Percentiles rank a stretch among this genome's conserved stretches.
Conservation (phyloP, 2,113 vertebrate species). For the Clupea harengus region DNA sequence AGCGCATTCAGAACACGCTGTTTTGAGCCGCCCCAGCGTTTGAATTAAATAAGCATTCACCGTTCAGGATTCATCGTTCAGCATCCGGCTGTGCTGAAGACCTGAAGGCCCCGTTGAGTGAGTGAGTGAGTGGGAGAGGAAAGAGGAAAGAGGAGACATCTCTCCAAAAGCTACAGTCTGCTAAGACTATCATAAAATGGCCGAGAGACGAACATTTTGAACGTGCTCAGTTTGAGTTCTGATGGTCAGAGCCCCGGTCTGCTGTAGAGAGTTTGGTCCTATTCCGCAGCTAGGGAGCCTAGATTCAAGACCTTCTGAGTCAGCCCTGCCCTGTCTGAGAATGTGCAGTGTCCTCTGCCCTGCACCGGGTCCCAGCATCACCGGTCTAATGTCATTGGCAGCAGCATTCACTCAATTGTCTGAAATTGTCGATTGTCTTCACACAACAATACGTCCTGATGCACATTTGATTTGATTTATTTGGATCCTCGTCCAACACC, state of each 20-base stretch:
- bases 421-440: slow-evolving; percentile 1
- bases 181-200: background rate
- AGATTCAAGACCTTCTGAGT: background rate
- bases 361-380: background rate
- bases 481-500: background rate
- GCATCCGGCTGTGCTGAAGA: background rate
- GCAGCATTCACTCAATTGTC: background rate
- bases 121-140: background rate
- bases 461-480: background rate
- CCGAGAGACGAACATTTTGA: no score
- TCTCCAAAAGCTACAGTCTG: background rate
- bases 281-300: background rate
- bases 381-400: background rate
- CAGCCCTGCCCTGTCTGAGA: background rate
- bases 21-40: background rate
- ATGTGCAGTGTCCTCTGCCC: background rate
- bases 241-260: no score
- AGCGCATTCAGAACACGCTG: background rate
- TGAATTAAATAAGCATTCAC: background rate
- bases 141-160: background rate
- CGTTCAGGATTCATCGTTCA: background rate
- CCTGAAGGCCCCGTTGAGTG: background rate
- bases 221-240: no score
- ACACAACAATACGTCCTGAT: background rate
- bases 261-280: no score